Evolutionary conservation across 2,797 vertebrate genomes (phyloP).

Genomic region (Silurus aristotelis): DNA sequence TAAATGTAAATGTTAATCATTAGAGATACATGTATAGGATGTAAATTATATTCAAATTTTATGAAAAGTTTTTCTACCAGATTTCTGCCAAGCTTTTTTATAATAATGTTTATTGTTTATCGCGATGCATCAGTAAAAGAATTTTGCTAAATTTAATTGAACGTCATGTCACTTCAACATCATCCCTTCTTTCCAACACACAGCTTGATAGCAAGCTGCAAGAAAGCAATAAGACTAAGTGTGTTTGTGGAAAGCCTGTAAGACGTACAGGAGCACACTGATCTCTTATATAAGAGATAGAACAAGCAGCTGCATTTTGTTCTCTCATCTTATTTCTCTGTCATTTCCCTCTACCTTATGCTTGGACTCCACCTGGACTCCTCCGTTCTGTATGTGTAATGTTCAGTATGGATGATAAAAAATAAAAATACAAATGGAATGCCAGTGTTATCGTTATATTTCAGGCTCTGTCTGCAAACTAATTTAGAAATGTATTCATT

Average conservation of each 20-base stretch:
- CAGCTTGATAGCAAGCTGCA: neutral
- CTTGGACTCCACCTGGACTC: neutral
- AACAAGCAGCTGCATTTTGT: constrained; percentile 4
- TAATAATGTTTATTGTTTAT: neutral
- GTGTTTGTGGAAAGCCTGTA: neutral
- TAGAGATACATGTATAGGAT: neutral
- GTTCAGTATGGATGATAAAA: neutral
- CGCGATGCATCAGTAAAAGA: neutral
- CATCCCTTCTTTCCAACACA: neutral
- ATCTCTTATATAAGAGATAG: neutral
- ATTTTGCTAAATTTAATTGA: neutral
- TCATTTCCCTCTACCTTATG: neutral
- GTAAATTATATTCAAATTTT: neutral
- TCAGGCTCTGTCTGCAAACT: neutral
- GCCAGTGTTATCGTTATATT: neutral
- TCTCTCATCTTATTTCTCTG: neutral
- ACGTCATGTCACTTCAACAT: neutral
- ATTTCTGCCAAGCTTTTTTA: neutral
- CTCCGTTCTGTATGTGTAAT: neutral
- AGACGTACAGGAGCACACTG: neutral
- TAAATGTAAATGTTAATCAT: neutral
- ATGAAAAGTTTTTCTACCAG: neutral
- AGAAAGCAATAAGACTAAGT: neutral
- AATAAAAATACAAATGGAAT: neutral
- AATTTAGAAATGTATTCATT: neutral